Conservation (phyloP, 2,797 vertebrate species). For the Choloepus didactylus region DNA sequence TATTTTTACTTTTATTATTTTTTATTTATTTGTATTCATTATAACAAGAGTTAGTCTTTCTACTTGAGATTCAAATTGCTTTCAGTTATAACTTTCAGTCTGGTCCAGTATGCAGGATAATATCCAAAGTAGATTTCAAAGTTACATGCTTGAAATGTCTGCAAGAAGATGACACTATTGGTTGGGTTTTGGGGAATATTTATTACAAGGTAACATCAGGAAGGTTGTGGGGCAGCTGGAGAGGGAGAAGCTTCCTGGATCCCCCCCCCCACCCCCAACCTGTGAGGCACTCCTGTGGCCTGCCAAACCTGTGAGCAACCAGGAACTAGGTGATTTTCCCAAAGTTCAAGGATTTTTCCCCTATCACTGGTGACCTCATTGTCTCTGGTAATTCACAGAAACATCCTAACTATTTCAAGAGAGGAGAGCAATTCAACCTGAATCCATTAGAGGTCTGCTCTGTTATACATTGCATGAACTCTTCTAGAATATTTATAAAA, state of each 20-base stretch:
- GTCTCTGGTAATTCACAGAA: no score
- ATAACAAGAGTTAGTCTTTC: background rate
- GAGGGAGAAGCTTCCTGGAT: background rate
- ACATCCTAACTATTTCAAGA: no score
- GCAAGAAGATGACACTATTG: constrained; percentile 80
- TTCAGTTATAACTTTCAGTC: background rate
- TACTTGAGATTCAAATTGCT: background rate
- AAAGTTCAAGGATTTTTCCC: no score
- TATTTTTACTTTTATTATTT: background rate
- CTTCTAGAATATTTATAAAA: constrained; percentile 64
- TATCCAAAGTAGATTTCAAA: constrained; percentile 70
- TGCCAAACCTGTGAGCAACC: no score
- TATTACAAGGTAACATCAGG: constrained; percentile 64
- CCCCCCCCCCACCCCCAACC: no score
- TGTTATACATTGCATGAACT: background rate
- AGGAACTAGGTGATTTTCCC: no score
- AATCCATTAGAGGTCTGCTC: background rate
- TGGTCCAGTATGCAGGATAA: background rate
- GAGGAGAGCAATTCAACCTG: background rate
- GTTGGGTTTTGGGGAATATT: constrained; percentile 62
- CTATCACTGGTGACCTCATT: no score
- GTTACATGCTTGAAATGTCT: constrained; percentile 86
- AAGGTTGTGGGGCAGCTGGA: background rate
- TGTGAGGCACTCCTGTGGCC: no score
- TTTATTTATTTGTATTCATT: background rate